Base-by-base conservation (phyloP, 2,113 vertebrate species). In the Emydura subglobosa region DNA sequence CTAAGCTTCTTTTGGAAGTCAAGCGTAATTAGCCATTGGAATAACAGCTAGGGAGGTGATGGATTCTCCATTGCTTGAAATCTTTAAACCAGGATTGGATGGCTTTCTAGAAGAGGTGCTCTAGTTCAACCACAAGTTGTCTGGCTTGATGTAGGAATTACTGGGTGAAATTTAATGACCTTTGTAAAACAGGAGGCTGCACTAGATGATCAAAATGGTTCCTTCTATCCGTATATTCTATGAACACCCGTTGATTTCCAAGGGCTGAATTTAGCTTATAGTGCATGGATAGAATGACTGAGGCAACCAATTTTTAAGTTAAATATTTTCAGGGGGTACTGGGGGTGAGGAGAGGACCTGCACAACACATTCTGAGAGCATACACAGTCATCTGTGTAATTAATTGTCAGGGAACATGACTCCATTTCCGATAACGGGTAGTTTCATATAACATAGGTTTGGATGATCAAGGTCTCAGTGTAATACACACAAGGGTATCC, bases 321-420 rank as follows among this genome's bases (percentile, higher is more conserved):
- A 65, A 34, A 65, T 65, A 65, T 65, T 65, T 65, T 31, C 12
- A 1, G 2, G 29, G 29, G 3, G 31, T 13, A 2, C 27, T 34
- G 61, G 14, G 14, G 5, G 61, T 17, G 12, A 31, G 14, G 61
- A 68, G 34, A n/a, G 61, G 17, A n/a, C 34, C 92, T 92, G 88
- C 19, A 10, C 79, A 94, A 82, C 2, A 0, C 55, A 47, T 85
- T 27, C 31, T 80, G 90, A 9, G 68, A 68, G 31, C 3, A 44
- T 5, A 81, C 31, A 83, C 82, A 51, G 72, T 87, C 87, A 11
- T 90, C n/a, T 90, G 3, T 72, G 17, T 55, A 5, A 85, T 27
- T 57, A 5, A 57, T 89, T 85, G 34, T 0, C 0, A 0, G 0
- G 57, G 34, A 42, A 21, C 34, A 11, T 68, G 55, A 57, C 25